Evolutionary conservation across 2,888 invertebrate genomes (phyloP), one percentile per base, ranked within the genome.

Genomic region (Coleophora flavipennella): DNA sequence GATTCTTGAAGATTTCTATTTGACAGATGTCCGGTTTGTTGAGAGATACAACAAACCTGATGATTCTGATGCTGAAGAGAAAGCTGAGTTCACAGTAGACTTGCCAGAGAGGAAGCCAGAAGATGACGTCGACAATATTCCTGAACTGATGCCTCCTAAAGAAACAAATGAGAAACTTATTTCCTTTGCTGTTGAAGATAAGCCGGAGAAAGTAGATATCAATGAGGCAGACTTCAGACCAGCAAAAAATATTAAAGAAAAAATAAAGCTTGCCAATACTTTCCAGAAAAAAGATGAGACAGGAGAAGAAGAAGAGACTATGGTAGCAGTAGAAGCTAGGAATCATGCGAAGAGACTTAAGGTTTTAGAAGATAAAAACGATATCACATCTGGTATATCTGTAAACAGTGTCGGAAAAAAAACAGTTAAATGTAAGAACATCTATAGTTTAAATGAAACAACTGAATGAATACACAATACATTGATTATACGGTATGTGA

Each of bases 11-110:
- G 84, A 88, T 36, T 85, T 86, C 53, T 90, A 90, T 48, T 67
- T 86, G 33, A 90, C 89, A 35, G 88, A 89, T 29, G 89, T 90
- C 0, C 86, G 87, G 50, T 88, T 85, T 10, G 86, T 87, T 9
- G 86, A 86, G 48, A 71, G 67, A 38, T 77, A 76, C 42, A 68
- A 76, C 31, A 57, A 68, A 1, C 75, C 70, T 26, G 49, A 59
- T n/a, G 51, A 69, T 11, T 50, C 57, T 10, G 66, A 65, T 38
- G 56, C 67, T 7, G 59, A 69, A 3, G 36, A 72, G 29, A 58
- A 73, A 27, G 62, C 57, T 31, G 72, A 73, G 45, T 62, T 69
- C 12, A 60, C 62, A 12, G 57, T 70, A 12, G 67, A 74, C 41
- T 64, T 77, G 13, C 55, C 75, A 8, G 74, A 74, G 26, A 73